Base-by-base conservation (phyloP, 2,113 vertebrate species). In the Oryzias melastigma region DNA sequence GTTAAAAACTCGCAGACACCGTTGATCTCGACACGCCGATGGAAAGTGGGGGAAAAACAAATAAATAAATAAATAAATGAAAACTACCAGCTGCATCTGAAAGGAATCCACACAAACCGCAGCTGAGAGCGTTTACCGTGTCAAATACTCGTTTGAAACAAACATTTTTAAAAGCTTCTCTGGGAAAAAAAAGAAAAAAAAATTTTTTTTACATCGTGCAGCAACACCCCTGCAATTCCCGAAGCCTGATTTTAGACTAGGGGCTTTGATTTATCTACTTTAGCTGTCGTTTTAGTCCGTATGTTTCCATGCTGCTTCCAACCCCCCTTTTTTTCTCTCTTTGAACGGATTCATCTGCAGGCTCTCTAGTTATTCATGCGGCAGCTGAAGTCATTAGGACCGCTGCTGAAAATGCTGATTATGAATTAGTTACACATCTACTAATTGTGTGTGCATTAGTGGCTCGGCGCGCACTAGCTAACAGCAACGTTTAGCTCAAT, bases 351-450 rank as follows among this genome's bases (percentile, higher is more conserved):
- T 67, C 82, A 84, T 87, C 81, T 86, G 80, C 44, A 13, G 73
- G 71, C 73, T 76, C 73, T 82, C 71, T 62, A 68, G 48, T 84
- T 77, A 80, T 87, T 87, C 81, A 80, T 41, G 62, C 43, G 19
- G 14, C 86, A 87, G 86, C 84, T 87, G 85, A 84, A 86, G 80
- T 84, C 85, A 82, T 88, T 89, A 85, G 78, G 61, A 68, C 72
- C 46, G 65, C 78, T 73, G 73, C 75, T 73, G 78, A 82, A 89
- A 85, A 78, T 69, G 83, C 81, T 87, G 86, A 88, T 89, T 86
- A 88, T 86, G 82, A 87, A 87, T 88, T 79, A 84, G 77, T 81
- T 78, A 83, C 85, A 88, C 80, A 78, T 76, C 74, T 71, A 76
- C 82, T 87, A 89, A 85, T 89, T 88, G 80, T 81, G 52, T 82